Conservation (phyloP, 2,888 invertebrate species). For the Glyphotaelius pellucidus region DNA sequence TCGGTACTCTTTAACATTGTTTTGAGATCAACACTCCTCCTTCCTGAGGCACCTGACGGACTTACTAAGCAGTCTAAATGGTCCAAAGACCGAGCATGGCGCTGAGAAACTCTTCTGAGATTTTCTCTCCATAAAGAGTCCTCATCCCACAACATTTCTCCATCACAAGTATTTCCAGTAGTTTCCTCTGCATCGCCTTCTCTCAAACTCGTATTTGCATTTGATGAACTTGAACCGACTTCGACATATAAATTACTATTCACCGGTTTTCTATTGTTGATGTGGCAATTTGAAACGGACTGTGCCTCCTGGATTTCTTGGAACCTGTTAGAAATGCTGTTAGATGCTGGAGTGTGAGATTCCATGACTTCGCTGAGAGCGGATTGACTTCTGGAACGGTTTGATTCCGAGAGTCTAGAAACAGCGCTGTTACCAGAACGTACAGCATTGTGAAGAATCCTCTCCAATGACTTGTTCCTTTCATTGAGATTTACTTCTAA, state of each 20-base stretch:
- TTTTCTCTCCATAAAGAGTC: constrained; percentile 90
- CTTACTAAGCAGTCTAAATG: constrained; percentile 81
- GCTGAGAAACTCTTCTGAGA: constrained; percentile 85
- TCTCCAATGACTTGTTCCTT: constrained; percentile 59
- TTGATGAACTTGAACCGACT: constrained; percentile 28
- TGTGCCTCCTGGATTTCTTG: not conserved
- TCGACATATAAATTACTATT: constrained; percentile 58
- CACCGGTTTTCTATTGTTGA: constrained; percentile 42
- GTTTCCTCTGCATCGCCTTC: constrained; percentile 64
- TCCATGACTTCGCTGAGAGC: constrained; percentile 49
- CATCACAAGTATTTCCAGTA: constrained; percentile 72
- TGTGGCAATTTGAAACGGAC: not conserved
- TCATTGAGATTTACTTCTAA: constrained; percentile 47
- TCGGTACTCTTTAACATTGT: constrained; percentile 68
- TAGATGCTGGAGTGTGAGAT: constrained; percentile 23
- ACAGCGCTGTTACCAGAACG: constrained; percentile 75
- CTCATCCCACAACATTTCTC: constrained; percentile 90
- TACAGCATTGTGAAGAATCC: constrained; percentile 60
- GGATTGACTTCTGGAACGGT: constrained; percentile 67
- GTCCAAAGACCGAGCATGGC: constrained; percentile 90
- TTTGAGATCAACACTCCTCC: constrained; percentile 69
- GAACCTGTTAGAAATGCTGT: constrained; percentile 41
- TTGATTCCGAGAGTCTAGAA: constrained; percentile 77
- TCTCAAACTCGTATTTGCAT: constrained; percentile 43
- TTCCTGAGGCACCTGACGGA: constrained; percentile 63